Evolutionary conservation across 1,140 invertebrate species (phyloP), one percentile per base, ranked within the genome.

Genomic region (Drosophila suzukii): DNA sequence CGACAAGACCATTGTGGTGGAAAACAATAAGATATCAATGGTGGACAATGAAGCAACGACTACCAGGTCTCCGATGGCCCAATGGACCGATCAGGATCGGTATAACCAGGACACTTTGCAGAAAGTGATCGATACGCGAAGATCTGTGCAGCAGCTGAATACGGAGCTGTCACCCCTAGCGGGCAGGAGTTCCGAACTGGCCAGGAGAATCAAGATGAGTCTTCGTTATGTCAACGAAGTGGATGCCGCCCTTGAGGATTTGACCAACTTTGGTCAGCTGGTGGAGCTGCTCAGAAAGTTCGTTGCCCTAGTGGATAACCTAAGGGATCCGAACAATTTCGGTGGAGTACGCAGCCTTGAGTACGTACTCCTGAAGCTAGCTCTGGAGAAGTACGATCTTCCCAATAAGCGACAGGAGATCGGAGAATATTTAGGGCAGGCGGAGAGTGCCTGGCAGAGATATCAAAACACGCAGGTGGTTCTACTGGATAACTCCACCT

Each of bases 161-260:
- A 7, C 20, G 10, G 90, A 91, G 55, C 59, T 91, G 6, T 49
- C 74, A 2, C 75, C 75, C 0, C 39, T 91, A 13, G 76, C 72
- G 36, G 90, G 90, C 17, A 71, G 90, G 15, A 91, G 90, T 44
- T 65, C 85, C 24, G 71, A 63, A 12, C 34, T 91, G 55, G 84
- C 89, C 7, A 67, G 51, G 5, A 67, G 68, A 6, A 53, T 91
- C 5, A 91, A 91, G 36, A 65, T 72, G 43, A 83, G 72, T 8
- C 39, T 85, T 27, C 81, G 79, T 20, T 91, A 89, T 46, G 56
- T 75, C 0, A 89, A 91, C 50, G 72, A 76, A 11, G 79, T 88
- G 61, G 82, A 90, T 13, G 62, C 39, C 17, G 46, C 8, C 5
- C 44, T 88, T 2, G 75, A 86, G 34, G 27, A 73, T n/a, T 13